Evolutionary conservation across 2,888 invertebrate species (phyloP).

Genomic region (Amblyjoppa proteus): DNA sequence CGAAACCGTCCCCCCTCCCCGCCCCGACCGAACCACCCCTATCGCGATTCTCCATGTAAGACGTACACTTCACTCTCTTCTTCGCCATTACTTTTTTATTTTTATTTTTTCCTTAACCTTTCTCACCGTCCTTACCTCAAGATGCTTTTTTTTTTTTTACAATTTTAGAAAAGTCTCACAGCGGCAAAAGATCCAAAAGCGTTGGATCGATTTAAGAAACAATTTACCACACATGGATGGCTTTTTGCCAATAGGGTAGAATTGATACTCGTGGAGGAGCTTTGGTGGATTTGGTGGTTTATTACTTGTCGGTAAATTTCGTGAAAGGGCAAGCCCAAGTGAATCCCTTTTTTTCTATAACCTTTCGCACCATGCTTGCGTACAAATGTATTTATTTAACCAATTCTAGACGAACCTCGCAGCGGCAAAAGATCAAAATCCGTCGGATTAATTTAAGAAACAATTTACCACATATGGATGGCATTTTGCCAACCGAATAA

Average conservation of each 20-base stretch:
- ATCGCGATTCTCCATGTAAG: conserved; percentile 75
- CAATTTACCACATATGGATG: neutral
- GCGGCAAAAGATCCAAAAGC: neutral
- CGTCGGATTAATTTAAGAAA: too few relatives aligned
- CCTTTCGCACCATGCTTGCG: too few relatives aligned
- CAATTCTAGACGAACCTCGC: too few relatives aligned
- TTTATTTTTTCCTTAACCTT: neutral
- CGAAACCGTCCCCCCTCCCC: conserved; percentile 26
- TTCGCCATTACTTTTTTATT: neutral
- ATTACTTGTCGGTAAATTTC: conserved; percentile 13
- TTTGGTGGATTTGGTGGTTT: neutral
- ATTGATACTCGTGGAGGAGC: neutral
- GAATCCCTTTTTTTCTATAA: neutral
- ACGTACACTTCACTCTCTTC: conserved; percentile 69
- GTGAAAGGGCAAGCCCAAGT: neutral
- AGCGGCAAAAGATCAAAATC: too few relatives aligned
- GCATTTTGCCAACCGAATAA: neutral
- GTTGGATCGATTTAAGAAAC: conserved; percentile 18
- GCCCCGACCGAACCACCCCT: conserved; percentile 26
- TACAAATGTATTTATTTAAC: too few relatives aligned
- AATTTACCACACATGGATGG: conserved; percentile 5
- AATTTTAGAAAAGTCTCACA: conserved; percentile 15
- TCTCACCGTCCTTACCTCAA: conserved; percentile 3
- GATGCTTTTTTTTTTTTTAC: conserved; percentile 28
- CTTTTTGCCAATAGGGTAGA: neutral